Evolutionary conservation across 2,113 vertebrate species (phyloP).

Genomic region (Xenopus laevis): DNA sequence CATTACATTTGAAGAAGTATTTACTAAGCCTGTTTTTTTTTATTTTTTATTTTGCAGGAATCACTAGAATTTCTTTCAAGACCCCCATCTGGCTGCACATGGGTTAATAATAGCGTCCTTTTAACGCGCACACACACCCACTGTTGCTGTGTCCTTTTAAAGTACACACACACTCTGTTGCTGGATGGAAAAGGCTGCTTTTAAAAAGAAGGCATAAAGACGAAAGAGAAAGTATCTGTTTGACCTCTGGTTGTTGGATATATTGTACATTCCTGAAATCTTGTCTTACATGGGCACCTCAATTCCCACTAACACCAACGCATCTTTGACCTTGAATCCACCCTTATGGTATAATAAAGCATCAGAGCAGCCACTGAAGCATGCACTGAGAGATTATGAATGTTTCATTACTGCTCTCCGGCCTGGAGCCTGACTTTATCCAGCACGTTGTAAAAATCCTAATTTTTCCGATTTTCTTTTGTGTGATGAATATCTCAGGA

Average conservation of each 20-base stretch:
- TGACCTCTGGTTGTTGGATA: conserved; percentile 50
- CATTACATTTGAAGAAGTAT: no score
- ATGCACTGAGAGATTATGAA: conserved; percentile 75
- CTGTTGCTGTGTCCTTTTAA: no score
- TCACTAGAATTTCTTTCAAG: no score
- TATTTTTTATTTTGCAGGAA: no score
- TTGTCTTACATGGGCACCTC: conserved; percentile 49
- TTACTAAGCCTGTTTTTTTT: no score
- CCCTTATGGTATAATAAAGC: conserved; percentile 68
- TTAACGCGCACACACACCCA: no score
- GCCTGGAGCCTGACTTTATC: conserved; percentile 57
- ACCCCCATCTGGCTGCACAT: no score
- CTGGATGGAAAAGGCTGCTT: not conserved
- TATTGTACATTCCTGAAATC: conserved; percentile 42
- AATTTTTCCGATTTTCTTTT: conserved; percentile 60
- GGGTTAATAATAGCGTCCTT: no score
- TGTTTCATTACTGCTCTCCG: conserved; percentile 76
- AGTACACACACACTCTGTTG: not conserved
- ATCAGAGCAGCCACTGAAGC: conserved; percentile 69
- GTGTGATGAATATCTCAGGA: conserved; percentile 41
- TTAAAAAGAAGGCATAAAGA: not conserved
- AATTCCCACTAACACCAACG: conserved; percentile 47
- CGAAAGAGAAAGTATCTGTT: conserved; percentile 25
- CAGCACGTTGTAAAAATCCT: conserved; percentile 69
- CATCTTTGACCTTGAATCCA: conserved; percentile 69